Percentiles rank a stretch among this genome's conserved stretches.
Evolutionary conservation across 2,797 vertebrate species (phyloP).

Genomic region (Hippoglossus hippoglossus): DNA sequence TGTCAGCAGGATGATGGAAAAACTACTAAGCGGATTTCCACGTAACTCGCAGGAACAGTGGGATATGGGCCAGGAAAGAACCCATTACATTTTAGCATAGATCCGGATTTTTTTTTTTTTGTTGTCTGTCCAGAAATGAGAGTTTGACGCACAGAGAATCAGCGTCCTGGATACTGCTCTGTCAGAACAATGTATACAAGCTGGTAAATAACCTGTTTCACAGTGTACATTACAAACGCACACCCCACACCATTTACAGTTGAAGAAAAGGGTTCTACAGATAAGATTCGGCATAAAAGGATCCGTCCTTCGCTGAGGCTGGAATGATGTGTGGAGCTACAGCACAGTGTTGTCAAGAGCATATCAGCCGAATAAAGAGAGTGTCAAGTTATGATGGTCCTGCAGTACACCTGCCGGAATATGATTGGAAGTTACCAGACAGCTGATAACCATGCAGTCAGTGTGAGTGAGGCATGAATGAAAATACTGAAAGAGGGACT

Average conservation of each 20-base stretch:
- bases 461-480: neutral
- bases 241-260: neutral
- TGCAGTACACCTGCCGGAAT: constrained; percentile 1
- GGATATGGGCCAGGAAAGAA: too few relatives aligned
- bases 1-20: too few relatives aligned
- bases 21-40: too few relatives aligned
- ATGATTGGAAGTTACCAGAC: constrained; percentile 2
- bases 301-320: neutral
- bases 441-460: constrained; percentile 12
- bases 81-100: too few relatives aligned
- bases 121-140: too few relatives aligned
- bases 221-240: neutral
- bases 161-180: too few relatives aligned
- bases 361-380: constrained; percentile 3
- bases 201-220: neutral
- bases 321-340: neutral
- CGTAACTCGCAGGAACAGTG: too few relatives aligned
- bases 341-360: neutral
- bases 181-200: too few relatives aligned
- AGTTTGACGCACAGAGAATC: too few relatives aligned
- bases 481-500: neutral
- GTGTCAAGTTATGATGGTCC: neutral
- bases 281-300: neutral
- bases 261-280: too few relatives aligned
- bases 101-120: too few relatives aligned